These are phyloP conservation scores for Bedellia somnulentella DNA, from an alignment of 2,888 invertebrate genomes.

Conservation along the genomic window DNA sequence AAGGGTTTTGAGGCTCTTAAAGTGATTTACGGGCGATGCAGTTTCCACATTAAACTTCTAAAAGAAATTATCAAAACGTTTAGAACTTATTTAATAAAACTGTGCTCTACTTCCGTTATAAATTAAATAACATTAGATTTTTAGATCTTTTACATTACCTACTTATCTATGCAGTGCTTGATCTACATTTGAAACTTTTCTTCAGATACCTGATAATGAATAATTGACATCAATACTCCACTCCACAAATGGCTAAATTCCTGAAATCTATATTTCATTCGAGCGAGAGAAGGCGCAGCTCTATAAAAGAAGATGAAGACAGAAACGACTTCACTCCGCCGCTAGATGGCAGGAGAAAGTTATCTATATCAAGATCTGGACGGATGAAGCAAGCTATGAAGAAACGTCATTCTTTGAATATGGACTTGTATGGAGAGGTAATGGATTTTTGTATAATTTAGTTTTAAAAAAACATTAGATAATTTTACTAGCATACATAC, in stretches of 20 bases:
- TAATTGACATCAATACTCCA: too few species aligned
- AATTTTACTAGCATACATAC: neutral
- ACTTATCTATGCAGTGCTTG: too few species aligned
- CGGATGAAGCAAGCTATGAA: conserved; percentile 59
- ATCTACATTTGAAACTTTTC: too few species aligned
- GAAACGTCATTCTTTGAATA: conserved; percentile 49
- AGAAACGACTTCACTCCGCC: conserved; percentile 20
- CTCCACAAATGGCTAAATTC: conserved; percentile 36
- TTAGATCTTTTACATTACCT: too few species aligned
- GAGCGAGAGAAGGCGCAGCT: conserved; percentile 22
- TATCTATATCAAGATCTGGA: conserved; percentile 64
- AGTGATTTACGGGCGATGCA: too few species aligned
- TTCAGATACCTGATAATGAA: too few species aligned
- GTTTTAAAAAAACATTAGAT: neutral
- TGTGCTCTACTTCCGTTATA: too few species aligned
- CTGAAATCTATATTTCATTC: conserved; percentile 40
- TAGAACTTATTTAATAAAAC: too few species aligned
- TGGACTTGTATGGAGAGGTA: conserved; percentile 56
- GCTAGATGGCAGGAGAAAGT: conserved; percentile 29
- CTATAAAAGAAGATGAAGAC: conserved; percentile 16
- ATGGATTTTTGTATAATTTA: neutral
- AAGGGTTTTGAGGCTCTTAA: too few species aligned
- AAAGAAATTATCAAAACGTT: too few species aligned
- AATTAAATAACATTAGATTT: too few species aligned
- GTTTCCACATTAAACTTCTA: too few species aligned